Base-by-base conservation (phyloP, 2,888 invertebrate species). In the Brachyopa scutellaris region DNA sequence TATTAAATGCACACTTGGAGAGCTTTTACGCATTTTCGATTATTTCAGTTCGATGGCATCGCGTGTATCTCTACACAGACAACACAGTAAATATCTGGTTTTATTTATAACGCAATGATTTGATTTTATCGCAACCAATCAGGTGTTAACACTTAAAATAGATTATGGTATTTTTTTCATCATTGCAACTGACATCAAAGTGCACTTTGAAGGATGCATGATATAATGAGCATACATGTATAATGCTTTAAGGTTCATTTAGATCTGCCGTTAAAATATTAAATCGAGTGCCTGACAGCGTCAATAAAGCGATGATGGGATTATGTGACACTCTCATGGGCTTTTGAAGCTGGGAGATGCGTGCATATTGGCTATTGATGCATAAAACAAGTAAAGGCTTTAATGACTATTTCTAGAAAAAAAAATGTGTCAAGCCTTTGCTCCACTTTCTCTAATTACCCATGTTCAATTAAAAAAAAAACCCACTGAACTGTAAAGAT, bases 71-170 rank as follows among this genome's bases (percentile, higher is more conserved):
- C 23, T 9, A 40, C 51, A 57, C 49, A 21, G 26, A 42, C 49
- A 23, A 45, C 21, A 6, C 15, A 13, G 33, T 29, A 67, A 57
- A 57, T 57, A 55, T 31, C 49, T 51, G 49, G 40, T 23, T 59
- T 40, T 66, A 74, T 74, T 67, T 61, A 40, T 45, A 67, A 31
- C 15, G 7, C 38, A 61, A 23, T 29, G n/a, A 42, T 45, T 66
- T 45, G 36, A 49, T 64, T 74, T 66, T 51, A 57, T 74, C 64
- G 40, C 55, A 13, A 21, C 49, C 64, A 66, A 74, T 74, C 66
- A 47, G 23, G 49, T 36, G 59, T 53, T 7, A 67, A 51, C 15
- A 7, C 42, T 67, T 51, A 26, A 61, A 76, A 67, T 61, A 51
- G 67, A 76, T 53, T 33, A n/a, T 59, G 49, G 49, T 7, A 40